Percentiles rank a stretch among this genome's conserved stretches.
phyloP scores from a whole-genome alignment of 2,888 invertebrate genomes.

The Tetranychus piercei region DNA sequence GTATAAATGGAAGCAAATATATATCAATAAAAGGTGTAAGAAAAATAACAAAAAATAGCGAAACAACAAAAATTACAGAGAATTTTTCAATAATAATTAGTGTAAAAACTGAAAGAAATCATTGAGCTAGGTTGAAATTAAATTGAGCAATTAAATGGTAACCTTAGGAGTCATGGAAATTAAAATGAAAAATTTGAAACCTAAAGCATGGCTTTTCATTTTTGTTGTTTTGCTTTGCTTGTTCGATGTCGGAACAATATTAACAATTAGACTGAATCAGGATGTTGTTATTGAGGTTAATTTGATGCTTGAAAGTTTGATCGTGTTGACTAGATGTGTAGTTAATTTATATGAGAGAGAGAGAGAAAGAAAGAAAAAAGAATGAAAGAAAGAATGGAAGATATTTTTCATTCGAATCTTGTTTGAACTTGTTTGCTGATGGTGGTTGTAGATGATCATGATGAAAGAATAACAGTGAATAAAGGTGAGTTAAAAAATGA shows the following conservation, averaged over 20 bases:
- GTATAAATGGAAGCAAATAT: no score
- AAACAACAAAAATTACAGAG: no score
- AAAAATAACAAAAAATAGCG: no score
- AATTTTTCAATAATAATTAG: no score
- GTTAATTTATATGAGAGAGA: not conserved
- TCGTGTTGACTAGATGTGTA: not conserved
- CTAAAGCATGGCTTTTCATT: not conserved
- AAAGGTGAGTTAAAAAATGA: not conserved
- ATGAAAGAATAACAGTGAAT: not conserved
- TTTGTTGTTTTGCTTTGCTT: not conserved
- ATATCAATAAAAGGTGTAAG: no score
- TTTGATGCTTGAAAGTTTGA: not conserved
- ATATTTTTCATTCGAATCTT: not conserved
- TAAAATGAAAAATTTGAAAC: not conserved
- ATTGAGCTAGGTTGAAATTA: no score
- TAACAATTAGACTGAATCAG: constrained; percentile 1
- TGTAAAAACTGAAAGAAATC: no score
- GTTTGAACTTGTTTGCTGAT: not conserved
- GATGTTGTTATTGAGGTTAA: not conserved
- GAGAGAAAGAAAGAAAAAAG: not conserved
- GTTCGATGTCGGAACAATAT: not conserved
- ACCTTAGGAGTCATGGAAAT: no score
- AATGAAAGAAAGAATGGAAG: not conserved
- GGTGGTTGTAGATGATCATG: not conserved
- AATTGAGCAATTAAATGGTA: no score